These are phyloP conservation scores for Bradypus variegatus DNA, from an alignment of 2,797 vertebrate species.

Conservation along the genomic window DNA sequence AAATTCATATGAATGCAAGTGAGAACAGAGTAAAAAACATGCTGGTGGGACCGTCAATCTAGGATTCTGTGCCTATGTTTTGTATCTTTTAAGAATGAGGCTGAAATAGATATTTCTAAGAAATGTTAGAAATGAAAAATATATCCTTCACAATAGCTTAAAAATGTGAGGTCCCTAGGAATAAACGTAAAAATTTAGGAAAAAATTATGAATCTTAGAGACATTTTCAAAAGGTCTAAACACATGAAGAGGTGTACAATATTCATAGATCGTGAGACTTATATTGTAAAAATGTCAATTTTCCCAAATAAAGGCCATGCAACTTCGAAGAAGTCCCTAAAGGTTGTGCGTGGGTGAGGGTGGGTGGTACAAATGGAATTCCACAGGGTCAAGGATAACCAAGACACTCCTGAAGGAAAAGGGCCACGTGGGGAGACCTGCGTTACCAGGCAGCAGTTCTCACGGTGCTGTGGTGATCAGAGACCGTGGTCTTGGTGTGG, in stretches of 20 bases:
- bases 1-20: no score
- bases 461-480: not conserved
- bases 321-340: not conserved
- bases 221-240: not conserved
- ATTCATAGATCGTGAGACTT: fast-evolving
- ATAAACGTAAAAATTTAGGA: not conserved
- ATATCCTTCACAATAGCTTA: not conserved
- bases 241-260: no score
- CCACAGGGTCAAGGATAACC: not conserved
- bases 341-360: no score
- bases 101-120: no score
- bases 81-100: not conserved
- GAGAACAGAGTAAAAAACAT: not conserved
- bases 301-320: no score
- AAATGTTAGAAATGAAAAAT: not conserved
- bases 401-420: not conserved
- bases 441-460: not conserved
- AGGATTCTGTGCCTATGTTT: not conserved
- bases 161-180: not conserved
- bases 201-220: not conserved
- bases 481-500: not conserved
- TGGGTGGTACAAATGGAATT: not conserved
- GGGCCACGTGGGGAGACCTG: not conserved
- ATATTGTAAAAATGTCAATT: no score
- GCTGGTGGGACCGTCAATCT: not conserved